Evolutionary conservation across 64 coral and sea anemone genomes (phyloP), one percentile per base, ranked within the genome.

Genomic region (Montipora efflorescens): DNA sequence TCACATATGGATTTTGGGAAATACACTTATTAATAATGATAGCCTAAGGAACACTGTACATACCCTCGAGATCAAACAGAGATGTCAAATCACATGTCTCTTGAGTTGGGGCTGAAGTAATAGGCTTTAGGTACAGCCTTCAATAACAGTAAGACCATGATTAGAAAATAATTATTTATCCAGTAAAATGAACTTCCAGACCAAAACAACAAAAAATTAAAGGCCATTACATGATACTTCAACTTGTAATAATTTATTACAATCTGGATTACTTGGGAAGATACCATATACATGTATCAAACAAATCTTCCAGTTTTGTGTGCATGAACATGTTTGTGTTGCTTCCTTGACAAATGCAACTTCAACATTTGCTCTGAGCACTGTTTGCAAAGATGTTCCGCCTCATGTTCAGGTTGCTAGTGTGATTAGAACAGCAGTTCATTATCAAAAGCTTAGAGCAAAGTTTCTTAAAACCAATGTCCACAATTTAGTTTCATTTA

Each of bases 41-140:
- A 75, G 67, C 61, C 71, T 36, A 36, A 36, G 36, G 8, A 51
- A 81, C 15, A 67, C 61, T 15, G 8, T 9, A 75, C 55, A 66
- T 92, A 99, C 98, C 98, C 76, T 95, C 84, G 13, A 99, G 83
- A 90, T 99, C 95, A 88, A 99, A 99, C 47, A 99, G 84, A 43
- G 98, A 99, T 10, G 92, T 94, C 76, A 96, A 82, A 87, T 96
- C 92, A 86, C 92, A 96, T 1, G 95, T 92, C 51, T 74, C 94
- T 84, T 93, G 84, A 0, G 89, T 96, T 53, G 98, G 98, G 1
- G 89, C 83, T 16, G 92, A 92, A 11, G 89, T 96, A 11, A 99
- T 99, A 2, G 98, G 98, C 10, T 93, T 93, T 28, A 99, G 58
- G 59, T 72, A 96, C 22, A 69, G 70, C 46, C 97, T 98, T 15